Base-by-base conservation (phyloP, 2,888 invertebrate species). In the Stratiomys singularior region DNA sequence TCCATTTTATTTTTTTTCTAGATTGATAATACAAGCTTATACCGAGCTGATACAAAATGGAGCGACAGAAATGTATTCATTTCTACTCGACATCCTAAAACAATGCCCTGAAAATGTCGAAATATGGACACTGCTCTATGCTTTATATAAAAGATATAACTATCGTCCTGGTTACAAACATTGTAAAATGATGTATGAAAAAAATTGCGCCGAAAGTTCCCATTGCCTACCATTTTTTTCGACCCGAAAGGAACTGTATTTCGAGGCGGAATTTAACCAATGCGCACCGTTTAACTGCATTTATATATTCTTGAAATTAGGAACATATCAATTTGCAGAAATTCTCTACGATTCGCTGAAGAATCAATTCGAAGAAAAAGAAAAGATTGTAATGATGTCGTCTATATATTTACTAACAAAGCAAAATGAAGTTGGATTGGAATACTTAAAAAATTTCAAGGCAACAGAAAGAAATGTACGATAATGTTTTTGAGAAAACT, bases 141-240 rank as follows among this genome's bases (percentile, higher is more conserved):
- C 47, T 27, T 23, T 79, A 23, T 77, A 71, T 46, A 60, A 66
- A 69, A 60, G 56, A n/a, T 5, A 23, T 18, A 64, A 77, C 44
- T 76, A 79, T 71, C 79, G 79, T 11, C n/a, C 79, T 27, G 79
- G 79, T 25, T 76, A 58, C 58, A 76, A 56, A 37, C 69, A 79
- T 44, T 23, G 69, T 1, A 64, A 76, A 77, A 79, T 77, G 76
- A 46, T 46, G 63, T 76, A 27, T n/a, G 64, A 63, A 46, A 47
- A 44, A 46, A 76, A 76, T 25, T n/a, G 25, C 7, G 21, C 23
- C 5, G 23, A n/a, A 5, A 74, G 37, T 5, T 37, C 37, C 1
- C 1, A 37, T 18, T 74, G 74, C 58, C 18, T 74, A 15, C 74
- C 74, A 15, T 58, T 37, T 44, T 74, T 60, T 23, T 28, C 37